Percentiles rank a stretch among this genome's conserved stretches.
Evolutionary conservation across 2,113 vertebrate genomes (phyloP).

Genomic region (Rhagologus leucostigma): DNA sequence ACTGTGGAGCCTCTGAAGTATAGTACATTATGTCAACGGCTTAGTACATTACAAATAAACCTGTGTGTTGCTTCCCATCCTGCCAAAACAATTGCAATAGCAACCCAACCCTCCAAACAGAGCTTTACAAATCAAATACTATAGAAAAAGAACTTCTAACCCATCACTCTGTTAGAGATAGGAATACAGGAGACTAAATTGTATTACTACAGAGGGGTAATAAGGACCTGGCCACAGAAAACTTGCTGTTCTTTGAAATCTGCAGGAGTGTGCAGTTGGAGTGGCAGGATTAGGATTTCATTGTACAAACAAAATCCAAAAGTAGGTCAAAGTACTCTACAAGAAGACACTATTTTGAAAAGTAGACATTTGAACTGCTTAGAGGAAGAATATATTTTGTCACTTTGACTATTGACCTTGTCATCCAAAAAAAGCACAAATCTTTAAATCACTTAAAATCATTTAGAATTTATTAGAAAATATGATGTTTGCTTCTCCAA

Average conservation of each 20-base stretch:
- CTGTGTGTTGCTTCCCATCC: not conserved
- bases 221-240: not conserved
- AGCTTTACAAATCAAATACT: not conserved
- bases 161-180: not conserved
- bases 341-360: not conserved
- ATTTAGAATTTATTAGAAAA: not conserved
- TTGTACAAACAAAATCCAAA: not conserved
- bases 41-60: conserved; percentile 31
- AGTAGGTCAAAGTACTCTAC: conserved; percentile 12
- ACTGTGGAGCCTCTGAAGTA: not conserved
- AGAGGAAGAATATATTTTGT: not conserved
- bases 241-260: not conserved
- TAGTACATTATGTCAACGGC: not conserved
- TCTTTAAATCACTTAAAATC: not conserved
- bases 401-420: not conserved
- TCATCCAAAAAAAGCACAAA: not conserved
- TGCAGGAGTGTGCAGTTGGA: not conserved
- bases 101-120: not conserved
- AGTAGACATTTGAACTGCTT: not conserved
- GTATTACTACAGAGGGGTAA: not conserved
- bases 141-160: not conserved
- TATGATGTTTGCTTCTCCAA: not conserved
- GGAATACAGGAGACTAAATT: not conserved
- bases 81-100: not conserved
- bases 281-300: not conserved